Evolutionary conservation across 2,797 vertebrate genomes (phyloP).

Genomic region (Esox lucius): DNA sequence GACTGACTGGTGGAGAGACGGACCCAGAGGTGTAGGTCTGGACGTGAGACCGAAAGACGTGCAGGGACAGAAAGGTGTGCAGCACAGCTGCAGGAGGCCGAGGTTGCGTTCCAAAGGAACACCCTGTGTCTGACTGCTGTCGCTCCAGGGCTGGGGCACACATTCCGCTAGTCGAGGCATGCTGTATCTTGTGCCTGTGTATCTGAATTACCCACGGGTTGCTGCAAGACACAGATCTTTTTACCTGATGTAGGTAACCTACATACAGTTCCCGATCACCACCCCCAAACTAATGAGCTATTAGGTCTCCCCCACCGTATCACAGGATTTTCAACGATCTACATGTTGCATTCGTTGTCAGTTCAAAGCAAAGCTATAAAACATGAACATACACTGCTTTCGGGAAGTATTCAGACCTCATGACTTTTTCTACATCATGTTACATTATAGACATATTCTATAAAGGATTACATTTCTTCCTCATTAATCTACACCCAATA

Average conservation of each 20-base stretch:
- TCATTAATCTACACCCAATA: too few relatives aligned
- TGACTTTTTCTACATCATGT: too few relatives aligned
- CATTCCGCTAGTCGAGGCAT: constrained; percentile 9
- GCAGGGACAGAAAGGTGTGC: neutral
- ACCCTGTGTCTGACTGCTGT: constrained; percentile 1
- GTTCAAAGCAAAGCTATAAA: neutral
- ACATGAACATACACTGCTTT: neutral
- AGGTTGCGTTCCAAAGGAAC: neutral
- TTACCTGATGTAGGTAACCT: neutral
- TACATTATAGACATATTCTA: too few relatives aligned
- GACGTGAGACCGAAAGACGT: neutral
- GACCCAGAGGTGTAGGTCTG: neutral
- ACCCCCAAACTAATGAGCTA: neutral
- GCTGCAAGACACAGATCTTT: neutral
- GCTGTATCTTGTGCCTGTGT: constrained; percentile 1
- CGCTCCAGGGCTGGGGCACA: neutral
- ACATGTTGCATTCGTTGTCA: neutral
- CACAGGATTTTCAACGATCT: neutral
- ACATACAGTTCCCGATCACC: neutral
- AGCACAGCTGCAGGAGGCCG: neutral
- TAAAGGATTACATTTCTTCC: too few relatives aligned
- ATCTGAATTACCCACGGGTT: neutral
- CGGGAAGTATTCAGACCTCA: too few relatives aligned
- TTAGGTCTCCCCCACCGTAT: neutral
- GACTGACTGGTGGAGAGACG: neutral